These are phyloP conservation scores for Blastobasis adustella DNA, from an alignment of 2,888 invertebrate species.

Conservation along the genomic window DNA sequence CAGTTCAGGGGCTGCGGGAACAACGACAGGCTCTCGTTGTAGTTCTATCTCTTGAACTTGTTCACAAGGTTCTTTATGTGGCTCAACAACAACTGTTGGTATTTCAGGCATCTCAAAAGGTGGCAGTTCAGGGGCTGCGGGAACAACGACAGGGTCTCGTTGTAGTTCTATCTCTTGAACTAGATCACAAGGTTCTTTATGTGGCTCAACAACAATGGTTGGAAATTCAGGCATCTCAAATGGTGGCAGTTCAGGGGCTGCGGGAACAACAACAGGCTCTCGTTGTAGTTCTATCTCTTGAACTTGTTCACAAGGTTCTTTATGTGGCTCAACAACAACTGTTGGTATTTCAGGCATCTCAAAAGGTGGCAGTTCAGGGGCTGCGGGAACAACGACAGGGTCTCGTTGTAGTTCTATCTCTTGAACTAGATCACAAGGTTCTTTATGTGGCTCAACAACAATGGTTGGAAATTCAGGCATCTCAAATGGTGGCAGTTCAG, in stretches of 20 bases:
- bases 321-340: not conserved
- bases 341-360: not conserved
- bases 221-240: slow-evolving; percentile 3
- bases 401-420: too few relatives aligned
- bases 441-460: not conserved
- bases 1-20: slow-evolving; percentile 14
- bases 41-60: not conserved
- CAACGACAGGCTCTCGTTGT: slow-evolving; percentile 1
- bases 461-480: not conserved
- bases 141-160: too few relatives aligned
- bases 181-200: too few relatives aligned
- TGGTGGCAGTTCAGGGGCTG: slow-evolving; percentile 6
- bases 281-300: not conserved
- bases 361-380: not conserved
- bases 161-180: too few relatives aligned
- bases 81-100: too few relatives aligned
- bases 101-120: too few relatives aligned
- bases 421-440: too few relatives aligned
- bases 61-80: too few relatives aligned
- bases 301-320: not conserved
- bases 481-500: not conserved
- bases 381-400: not conserved
- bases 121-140: too few relatives aligned
- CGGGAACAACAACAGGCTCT: not conserved
- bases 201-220: not conserved